These are phyloP conservation scores for Cebus imitator DNA, from an alignment of 2,113 vertebrate genomes.

Conservation along the genomic window DNA sequence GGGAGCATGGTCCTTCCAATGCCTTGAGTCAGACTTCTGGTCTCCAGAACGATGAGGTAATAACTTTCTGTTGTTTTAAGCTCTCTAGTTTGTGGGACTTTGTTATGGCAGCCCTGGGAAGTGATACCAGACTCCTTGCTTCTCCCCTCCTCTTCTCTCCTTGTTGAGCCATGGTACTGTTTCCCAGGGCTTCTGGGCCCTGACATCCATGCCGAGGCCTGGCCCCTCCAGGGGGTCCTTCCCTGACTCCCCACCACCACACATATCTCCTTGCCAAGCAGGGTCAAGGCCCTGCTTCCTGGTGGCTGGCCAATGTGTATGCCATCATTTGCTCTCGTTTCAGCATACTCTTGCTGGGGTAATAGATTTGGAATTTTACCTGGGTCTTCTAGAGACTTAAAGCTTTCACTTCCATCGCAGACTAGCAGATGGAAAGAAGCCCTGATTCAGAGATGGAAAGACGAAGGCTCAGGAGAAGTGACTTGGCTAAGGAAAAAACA, in stretches of 20 bases:
- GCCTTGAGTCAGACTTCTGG: not conserved
- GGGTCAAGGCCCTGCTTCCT: not conserved
- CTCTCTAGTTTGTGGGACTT: no score
- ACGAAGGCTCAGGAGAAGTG: not conserved
- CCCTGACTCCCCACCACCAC: not conserved
- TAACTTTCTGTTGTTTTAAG: not conserved
- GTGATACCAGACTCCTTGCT: no score
- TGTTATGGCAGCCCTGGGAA: not conserved
- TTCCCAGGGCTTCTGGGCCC: not conserved
- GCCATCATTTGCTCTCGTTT: not conserved
- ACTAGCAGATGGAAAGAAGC: not conserved
- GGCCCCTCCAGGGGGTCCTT: not conserved
- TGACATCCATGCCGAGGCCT: not conserved
- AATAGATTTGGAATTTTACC: not conserved
- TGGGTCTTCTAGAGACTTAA: not conserved
- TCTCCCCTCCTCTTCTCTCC: not conserved
- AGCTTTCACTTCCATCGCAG: not conserved
- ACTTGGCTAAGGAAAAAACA: not conserved
- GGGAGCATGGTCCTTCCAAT: not conserved
- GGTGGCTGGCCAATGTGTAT: not conserved
- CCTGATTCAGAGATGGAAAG: not conserved
- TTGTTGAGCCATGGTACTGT: not conserved
- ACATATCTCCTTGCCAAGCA: not conserved
- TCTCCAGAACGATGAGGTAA: not conserved
- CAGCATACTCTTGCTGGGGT: not conserved